Conservation (phyloP, 1,140 invertebrate genomes). For the Mactra quadrangularis region DNA sequence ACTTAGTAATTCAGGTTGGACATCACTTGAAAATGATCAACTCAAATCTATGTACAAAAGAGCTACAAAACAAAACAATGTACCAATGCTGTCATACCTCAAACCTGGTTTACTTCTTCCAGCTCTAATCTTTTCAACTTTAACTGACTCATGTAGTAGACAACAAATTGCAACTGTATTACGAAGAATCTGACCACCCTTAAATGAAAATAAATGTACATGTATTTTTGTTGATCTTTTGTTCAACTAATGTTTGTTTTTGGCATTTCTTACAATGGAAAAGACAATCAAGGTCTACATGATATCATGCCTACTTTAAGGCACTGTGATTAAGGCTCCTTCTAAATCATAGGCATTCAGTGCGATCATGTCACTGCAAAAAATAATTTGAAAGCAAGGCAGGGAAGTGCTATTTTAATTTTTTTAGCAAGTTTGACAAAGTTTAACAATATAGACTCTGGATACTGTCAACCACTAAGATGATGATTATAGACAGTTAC, state of each 20-base stretch:
- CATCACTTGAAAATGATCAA: not conserved
- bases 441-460: too few relatives aligned
- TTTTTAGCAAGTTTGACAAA: too few relatives aligned
- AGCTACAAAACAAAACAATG: not conserved
- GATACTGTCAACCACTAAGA: too few relatives aligned
- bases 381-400: too few relatives aligned
- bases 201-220: too few relatives aligned
- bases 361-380: too few relatives aligned
- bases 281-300: not conserved
- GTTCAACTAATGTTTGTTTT: not conserved
- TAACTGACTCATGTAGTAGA: constrained; percentile 89
- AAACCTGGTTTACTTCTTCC: constrained; percentile 92
- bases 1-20: not conserved
- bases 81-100: constrained; percentile 81
- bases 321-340: not conserved
- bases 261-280: not conserved
- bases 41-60: not conserved
- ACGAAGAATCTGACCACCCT: constrained; percentile 95
- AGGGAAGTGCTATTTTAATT: too few relatives aligned
- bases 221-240: too few relatives aligned
- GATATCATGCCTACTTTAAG: not conserved
- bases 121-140: constrained; percentile 91
- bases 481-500: too few relatives aligned
- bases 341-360: too few relatives aligned
- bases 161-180: constrained; percentile 91